phyloP scores from a whole-genome alignment of 2,113 vertebrate genomes.

The Procapra przewalskii region DNA sequence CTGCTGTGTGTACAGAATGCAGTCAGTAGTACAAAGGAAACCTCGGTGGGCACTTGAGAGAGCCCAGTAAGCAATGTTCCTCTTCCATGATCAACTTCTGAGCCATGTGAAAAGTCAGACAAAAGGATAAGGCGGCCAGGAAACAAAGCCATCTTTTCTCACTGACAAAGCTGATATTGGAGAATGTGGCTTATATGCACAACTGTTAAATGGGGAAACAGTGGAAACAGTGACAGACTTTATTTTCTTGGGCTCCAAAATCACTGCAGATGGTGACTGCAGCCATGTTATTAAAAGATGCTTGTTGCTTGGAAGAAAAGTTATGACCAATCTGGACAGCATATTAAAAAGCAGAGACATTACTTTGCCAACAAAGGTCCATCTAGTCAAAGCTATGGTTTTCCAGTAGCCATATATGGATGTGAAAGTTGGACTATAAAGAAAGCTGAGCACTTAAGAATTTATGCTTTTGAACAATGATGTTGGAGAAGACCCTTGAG shows the following conservation, averaged over 20 bases:
- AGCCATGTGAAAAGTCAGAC: neutral
- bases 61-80: neutral
- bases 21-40: neutral
- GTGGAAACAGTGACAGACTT: neutral
- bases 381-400: neutral
- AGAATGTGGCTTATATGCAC: neutral
- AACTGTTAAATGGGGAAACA: neutral
- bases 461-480: neutral
- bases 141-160: neutral
- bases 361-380: neutral
- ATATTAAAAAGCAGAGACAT: neutral
- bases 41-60: neutral
- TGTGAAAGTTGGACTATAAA: neutral
- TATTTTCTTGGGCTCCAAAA: neutral
- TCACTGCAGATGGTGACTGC: neutral
- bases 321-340: neutral
- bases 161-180: neutral
- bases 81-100: neutral
- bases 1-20: neutral
- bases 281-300: neutral
- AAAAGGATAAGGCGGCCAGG: neutral
- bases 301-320: neutral
- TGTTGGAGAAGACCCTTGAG: neutral
- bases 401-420: neutral
- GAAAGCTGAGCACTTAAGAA: neutral